Evolutionary conservation across 2,113 vertebrate species (phyloP).

Genomic region (Megaceryle maxima): DNA sequence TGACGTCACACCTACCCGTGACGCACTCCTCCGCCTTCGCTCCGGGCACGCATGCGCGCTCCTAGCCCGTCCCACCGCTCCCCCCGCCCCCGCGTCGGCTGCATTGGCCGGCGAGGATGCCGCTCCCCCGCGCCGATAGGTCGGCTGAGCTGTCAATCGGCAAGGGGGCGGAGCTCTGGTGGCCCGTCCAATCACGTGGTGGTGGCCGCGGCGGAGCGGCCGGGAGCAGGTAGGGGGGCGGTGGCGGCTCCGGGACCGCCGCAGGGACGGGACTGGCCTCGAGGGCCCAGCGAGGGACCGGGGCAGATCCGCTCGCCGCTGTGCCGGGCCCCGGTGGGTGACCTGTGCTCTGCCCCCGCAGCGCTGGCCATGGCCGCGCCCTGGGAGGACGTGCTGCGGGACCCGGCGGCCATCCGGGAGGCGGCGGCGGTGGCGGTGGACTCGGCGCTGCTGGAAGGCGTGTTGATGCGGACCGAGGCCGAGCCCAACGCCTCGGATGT

Average conservation of each 20-base stretch:
- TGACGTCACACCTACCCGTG: neutral
- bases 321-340: too few relatives aligned
- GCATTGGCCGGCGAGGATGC: accelerated
- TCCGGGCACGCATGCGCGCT: neutral
- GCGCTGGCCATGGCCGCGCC: conserved; percentile 59
- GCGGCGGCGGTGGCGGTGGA: conserved; percentile 82
- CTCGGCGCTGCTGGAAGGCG: conserved; percentile 81
- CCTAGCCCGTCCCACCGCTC: neutral
- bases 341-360: neutral
- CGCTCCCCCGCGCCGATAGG: neutral
- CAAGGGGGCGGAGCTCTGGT: accelerated
- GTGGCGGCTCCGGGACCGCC: neutral
- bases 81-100: accelerated
- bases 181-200: neutral
- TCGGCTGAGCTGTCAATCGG: accelerated
- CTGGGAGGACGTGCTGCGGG: conserved; percentile 74
- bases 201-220: neutral
- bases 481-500: conserved; percentile 85
- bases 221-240: neutral
- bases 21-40: neutral
- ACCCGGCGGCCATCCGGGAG: conserved; percentile 71
- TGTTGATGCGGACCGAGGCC: conserved; percentile 84
- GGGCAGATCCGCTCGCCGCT: too few relatives aligned
- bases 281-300: too few relatives aligned
- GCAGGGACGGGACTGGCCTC: neutral